Conservation (phyloP, 2,888 invertebrate species). For the Lutraria lutraria region DNA sequence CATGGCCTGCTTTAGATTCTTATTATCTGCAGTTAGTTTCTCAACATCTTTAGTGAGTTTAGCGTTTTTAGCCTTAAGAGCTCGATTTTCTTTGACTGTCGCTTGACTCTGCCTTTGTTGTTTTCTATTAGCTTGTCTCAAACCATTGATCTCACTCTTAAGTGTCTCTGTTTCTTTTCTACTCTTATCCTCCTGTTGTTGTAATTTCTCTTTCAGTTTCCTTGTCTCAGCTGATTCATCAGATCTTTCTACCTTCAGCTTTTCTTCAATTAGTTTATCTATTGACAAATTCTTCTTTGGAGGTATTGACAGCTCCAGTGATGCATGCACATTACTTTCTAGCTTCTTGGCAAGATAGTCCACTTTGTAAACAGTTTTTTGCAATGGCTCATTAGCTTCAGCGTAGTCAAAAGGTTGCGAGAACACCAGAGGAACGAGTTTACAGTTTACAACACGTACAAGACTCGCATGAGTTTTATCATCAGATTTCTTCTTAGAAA, state of each 20-base stretch:
- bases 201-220: neutral
- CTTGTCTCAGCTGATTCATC: slow-evolving; percentile 7
- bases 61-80: neutral
- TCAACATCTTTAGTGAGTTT: slow-evolving; percentile 21
- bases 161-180: slow-evolving; percentile 23
- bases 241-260: slow-evolving; percentile 24
- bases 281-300: slow-evolving; percentile 6
- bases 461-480: neutral
- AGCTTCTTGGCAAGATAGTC: slow-evolving; percentile 13
- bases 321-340: slow-evolving; percentile 18
- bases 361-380: slow-evolving; percentile 4
- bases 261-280: slow-evolving; percentile 25
- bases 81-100: neutral
- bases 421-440: slow-evolving; percentile 32
- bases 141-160: neutral
- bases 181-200: slow-evolving; percentile 22
- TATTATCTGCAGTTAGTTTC: neutral
- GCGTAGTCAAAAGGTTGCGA: slow-evolving; percentile 18
- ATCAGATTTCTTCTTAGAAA: neutral
- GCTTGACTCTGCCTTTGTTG: neutral
- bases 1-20: slow-evolving; percentile 6
- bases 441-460: neutral
- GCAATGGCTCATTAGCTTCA: slow-evolving; percentile 10
- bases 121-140: slow-evolving; percentile 1
- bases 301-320: neutral